Percentiles rank a stretch among this genome's conserved stretches.
phyloP scores from a whole-genome alignment of 2,797 vertebrate genomes.

The Hybognathus amarus region DNA sequence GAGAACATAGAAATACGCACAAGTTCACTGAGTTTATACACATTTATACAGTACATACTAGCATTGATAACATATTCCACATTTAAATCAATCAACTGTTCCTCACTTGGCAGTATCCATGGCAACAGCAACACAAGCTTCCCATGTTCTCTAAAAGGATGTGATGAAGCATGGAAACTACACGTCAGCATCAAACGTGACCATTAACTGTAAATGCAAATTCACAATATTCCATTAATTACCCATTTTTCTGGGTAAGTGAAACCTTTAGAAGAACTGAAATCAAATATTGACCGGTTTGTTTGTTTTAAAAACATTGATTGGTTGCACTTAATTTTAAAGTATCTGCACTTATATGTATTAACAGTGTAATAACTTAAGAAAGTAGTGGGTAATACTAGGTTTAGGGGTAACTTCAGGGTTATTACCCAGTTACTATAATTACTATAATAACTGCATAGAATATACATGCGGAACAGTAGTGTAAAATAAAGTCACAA shows the following conservation, averaged over 20 bases:
- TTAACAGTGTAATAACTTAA: too few relatives aligned
- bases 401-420: too few relatives aligned
- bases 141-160: not conserved
- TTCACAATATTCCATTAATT: not conserved
- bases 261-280: not conserved
- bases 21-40: constrained; percentile 8
- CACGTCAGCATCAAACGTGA: not conserved
- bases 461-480: too few relatives aligned
- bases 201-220: not conserved
- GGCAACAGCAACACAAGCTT: constrained; percentile 10
- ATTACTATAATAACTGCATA: too few relatives aligned
- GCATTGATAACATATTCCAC: not conserved
- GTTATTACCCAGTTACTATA: too few relatives aligned
- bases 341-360: too few relatives aligned
- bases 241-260: not conserved
- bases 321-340: too few relatives aligned
- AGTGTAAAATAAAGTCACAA: too few relatives aligned
- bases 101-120: constrained; percentile 14
- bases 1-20: not conserved
- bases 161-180: not conserved
- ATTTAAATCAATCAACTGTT: not conserved
- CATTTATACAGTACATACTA: not conserved
- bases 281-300: not conserved
- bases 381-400: too few relatives aligned
- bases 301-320: not conserved